These are phyloP conservation scores for Sylvietta virens DNA, from an alignment of 2,113 vertebrate species.

Conservation along the genomic window DNA sequence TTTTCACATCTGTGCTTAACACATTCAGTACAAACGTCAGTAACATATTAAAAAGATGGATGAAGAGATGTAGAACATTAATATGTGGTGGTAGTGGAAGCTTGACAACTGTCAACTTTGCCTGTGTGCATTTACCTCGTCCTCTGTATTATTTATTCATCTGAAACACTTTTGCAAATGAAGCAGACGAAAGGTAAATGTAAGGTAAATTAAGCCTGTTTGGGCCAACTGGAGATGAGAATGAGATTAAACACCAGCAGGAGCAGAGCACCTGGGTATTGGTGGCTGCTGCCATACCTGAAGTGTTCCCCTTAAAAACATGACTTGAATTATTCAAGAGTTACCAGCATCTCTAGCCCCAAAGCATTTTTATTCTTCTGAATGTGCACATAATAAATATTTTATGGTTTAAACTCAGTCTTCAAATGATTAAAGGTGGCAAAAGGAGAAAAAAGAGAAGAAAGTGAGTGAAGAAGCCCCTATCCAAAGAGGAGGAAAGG, in stretches of 20 bases:
- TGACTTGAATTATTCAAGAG: background rate
- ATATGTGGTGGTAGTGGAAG: background rate
- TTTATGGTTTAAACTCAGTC: background rate
- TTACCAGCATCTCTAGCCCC: background rate
- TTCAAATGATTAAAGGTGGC: background rate
- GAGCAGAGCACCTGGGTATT: background rate
- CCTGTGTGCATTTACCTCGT: background rate
- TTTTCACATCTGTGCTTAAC: background rate
- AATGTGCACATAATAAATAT: background rate
- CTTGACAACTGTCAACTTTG: constrained; percentile 17
- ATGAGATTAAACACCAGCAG: background rate
- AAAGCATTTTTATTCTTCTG: background rate
- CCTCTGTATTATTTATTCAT: background rate
- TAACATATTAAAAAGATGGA: background rate
- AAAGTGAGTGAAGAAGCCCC: background rate
- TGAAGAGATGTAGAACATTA: background rate
- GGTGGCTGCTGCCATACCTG: background rate
- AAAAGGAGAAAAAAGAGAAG: background rate
- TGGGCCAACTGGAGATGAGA: background rate
- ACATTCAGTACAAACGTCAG: background rate
- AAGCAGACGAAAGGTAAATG: background rate
- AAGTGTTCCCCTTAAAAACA: background rate
- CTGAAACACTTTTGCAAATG: background rate
- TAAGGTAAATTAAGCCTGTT: background rate
- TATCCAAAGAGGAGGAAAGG: background rate